phyloP scores from a whole-genome alignment of 2,888 invertebrate genomes.

The Parnassius glacialis region DNA sequence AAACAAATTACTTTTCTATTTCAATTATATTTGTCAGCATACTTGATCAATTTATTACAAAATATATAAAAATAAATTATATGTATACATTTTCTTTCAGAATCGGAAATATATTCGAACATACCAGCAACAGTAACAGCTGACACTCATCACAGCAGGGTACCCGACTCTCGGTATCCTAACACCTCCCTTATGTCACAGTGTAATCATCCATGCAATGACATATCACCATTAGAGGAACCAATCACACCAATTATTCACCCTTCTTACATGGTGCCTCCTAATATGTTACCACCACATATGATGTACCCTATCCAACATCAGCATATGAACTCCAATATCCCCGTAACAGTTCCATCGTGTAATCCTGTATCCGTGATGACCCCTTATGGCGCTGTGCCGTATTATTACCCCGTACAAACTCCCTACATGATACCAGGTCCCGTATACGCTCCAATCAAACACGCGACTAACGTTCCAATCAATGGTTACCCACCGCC shows the following conservation, averaged over 20 bases:
- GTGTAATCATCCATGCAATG: slow-evolving; percentile 46
- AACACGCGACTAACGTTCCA: slow-evolving; percentile 69
- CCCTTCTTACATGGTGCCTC: slow-evolving; percentile 47
- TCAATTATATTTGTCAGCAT: no score
- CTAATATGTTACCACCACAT: slow-evolving; percentile 43
- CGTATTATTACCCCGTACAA: slow-evolving; percentile 72
- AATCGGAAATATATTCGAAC: slow-evolving; percentile 68
- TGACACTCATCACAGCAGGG: slow-evolving; percentile 39
- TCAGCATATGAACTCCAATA: slow-evolving; percentile 44
- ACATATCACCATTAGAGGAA: slow-evolving; percentile 44
- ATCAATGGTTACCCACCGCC: slow-evolving; percentile 75
- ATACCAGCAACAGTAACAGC: slow-evolving; percentile 51
- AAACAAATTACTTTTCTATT: no score
- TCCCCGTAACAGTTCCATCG: slow-evolving; percentile 44
- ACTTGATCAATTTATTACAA: no score
- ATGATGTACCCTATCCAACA: slow-evolving; percentile 53
- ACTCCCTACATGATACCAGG: slow-evolving; percentile 73
- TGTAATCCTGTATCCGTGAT: slow-evolving; percentile 57
- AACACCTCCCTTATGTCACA: slow-evolving; percentile 35
- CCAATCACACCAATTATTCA: slow-evolving; percentile 44
- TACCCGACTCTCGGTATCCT: slow-evolving; percentile 44
- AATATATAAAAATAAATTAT: not conserved
- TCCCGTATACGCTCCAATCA: slow-evolving; percentile 67
- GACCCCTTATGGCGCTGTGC: slow-evolving; percentile 61
- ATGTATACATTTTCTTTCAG: slow-evolving; percentile 39